phyloP scores from a whole-genome alignment of 2,113 vertebrate species.

The Neotoma lepida region DNA sequence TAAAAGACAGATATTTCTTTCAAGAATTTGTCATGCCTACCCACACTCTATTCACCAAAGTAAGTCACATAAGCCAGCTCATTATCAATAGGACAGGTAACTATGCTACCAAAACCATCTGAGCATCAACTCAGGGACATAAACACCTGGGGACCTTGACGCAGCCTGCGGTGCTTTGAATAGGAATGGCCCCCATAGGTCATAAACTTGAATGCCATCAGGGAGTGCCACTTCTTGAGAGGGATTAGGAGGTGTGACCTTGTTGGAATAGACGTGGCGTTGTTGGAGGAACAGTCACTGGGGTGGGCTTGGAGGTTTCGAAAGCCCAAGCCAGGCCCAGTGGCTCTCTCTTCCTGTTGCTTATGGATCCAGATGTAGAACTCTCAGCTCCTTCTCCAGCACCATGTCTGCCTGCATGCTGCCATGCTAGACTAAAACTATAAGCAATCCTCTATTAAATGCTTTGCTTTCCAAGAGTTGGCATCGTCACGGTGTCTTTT shows the following conservation, averaged over 20 bases:
- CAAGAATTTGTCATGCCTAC: neutral
- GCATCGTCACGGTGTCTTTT: fast-evolving
- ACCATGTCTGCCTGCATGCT: neutral
- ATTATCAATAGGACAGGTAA: neutral
- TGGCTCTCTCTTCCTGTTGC: neutral
- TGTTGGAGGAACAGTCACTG: neutral
- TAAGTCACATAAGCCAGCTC: neutral
- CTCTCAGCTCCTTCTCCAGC: neutral
- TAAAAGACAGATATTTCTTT: neutral
- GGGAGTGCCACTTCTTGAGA: neutral
- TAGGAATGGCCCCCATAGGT: neutral
- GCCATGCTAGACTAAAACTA: neutral
- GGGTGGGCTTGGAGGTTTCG: neutral
- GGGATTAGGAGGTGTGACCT: neutral
- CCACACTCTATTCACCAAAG: neutral
- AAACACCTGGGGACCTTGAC: neutral
- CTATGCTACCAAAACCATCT: neutral
- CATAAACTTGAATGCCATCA: neutral
- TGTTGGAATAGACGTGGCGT: neutral
- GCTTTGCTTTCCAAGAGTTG: neutral
- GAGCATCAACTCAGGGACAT: neutral
- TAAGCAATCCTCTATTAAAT: neutral
- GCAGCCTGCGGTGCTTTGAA: neutral
- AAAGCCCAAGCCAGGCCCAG: neutral
- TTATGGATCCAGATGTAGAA: neutral